Evolutionary conservation across 2,797 vertebrate species (phyloP), one percentile per base, ranked within the genome.

Genomic region (Gephyroberyx darwinii): DNA sequence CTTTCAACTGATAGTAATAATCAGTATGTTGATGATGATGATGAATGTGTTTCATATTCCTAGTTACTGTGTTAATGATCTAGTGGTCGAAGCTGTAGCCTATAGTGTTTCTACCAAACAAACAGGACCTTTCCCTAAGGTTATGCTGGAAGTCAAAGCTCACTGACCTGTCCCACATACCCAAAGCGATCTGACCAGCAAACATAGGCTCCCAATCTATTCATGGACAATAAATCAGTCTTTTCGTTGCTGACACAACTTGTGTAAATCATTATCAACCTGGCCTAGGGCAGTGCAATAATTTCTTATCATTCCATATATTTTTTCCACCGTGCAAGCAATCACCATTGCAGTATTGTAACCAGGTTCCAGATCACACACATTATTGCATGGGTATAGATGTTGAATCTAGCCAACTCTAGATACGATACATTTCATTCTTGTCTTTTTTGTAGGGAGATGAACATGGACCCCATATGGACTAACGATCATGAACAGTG

Each of bases 331-430:
- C 20, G 31, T 14, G 14, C 22, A 55, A 16, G n/a, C 50, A 63
- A 55, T 75, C 55, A 66, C 30, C 16, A 66, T 22, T 19, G 7
- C 17, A 17, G 2, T 39, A 48, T 8, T 80, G 64, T 9, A 55
- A 26, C 26, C 26, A 14, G 22, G 1, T 50, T 48, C 31, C 37
- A 50, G 8, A 51, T 58, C 17, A 26, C 60, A 48, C 10, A 39
- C 45, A 12, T 45, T n/a, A 19, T 16, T 17, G 43, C 64, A 53
- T 52, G 58, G 73, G 76, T 79, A 81, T 65, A 64, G 55, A 30
- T 66, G 67, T 71, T 74, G 65, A 84, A 48, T 85, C 39, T 54
- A n/a, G 35, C 37, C 52, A n/a, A 7, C 39, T 56, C 65, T 56
- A 33, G 16, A 48, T 53, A 48, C 50, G 50, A 67, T 72, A 31